Percentiles rank a stretch among this genome's conserved stretches.
Evolutionary conservation across 2,113 vertebrate genomes (phyloP).

Genomic region (Cyanoderma ruficeps): DNA sequence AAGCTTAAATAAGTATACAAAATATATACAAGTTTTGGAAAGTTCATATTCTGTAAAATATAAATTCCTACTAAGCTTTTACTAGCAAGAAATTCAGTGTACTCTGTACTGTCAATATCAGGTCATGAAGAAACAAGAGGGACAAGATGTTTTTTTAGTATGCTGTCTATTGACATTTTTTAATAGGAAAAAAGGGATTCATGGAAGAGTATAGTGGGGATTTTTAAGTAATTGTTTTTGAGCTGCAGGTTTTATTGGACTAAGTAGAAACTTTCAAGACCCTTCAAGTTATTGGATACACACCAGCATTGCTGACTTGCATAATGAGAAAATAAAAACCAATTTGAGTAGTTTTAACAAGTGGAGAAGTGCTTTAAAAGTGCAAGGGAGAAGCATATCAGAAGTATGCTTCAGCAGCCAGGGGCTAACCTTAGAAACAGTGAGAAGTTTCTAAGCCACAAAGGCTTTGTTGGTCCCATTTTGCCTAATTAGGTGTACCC

Average conservation of each 20-base stretch:
- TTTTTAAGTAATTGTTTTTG: conserved; percentile 7
- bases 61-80: background rate
- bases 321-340: background rate
- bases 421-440: background rate
- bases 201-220: background rate
- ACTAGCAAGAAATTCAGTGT: background rate
- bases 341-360: background rate
- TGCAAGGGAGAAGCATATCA: background rate
- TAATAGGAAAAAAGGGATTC: background rate
- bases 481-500: background rate
- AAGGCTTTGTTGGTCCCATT: background rate
- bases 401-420: background rate
- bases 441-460: background rate
- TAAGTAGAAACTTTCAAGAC: background rate
- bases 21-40: background rate
- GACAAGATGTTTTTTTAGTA: background rate
- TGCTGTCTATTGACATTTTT: background rate
- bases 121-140: background rate
- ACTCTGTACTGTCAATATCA: background rate
- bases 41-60: background rate
- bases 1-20: background rate
- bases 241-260: background rate
- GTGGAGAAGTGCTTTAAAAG: background rate
- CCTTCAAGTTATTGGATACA: background rate
- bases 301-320: background rate